Base-by-base conservation (phyloP, 2,113 vertebrate genomes). In the Pogonocichla stellata region DNA sequence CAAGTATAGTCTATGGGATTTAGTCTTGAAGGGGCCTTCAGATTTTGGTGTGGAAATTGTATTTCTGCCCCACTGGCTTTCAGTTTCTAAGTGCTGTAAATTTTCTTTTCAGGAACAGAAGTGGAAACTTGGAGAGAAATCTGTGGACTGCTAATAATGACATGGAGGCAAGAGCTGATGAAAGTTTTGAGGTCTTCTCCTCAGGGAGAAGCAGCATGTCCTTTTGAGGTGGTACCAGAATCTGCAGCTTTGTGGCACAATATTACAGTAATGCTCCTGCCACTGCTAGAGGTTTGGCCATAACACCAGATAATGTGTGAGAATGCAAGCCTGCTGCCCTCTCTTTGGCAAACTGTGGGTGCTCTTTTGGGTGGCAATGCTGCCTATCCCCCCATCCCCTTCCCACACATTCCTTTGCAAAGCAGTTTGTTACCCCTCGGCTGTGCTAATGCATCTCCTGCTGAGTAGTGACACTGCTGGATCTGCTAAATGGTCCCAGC, bases 51-150 rank as follows among this genome's bases (percentile, higher is more conserved):
- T 90, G 40, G 67, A 80, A 92, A 69, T 19, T 57, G 36, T 80
- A 28, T 69, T 79, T 93, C 58, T 90, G 67, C n/a, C 84, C 45
- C 1, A 1, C 12, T 74, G 47, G 13, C 29, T 71, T 86, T 72
- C 45, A 18, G 33, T 75, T 93, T 79, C n/a, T 67, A 50, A 88
- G 50, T 26, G 54, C 40, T 33, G 31, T 56, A 60, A 42, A 78
- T 81, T 94, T 86, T 86, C 34, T 88, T 93, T 87, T 70, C 86
- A 93, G 92, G 78, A 93, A 28, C 53, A 64, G 43, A 87, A 91
- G n/a, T 67, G 70, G 47, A 84, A 91, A 60, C 51, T 38, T 4
- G 3, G 51, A 71, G 70, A 48, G 56, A 79, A 89, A 64, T 67
- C 61, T 74, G 19, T 74, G 84, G 61, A 51, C 51, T 87, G 61